Base-by-base conservation (phyloP, 1,140 invertebrate species). In the Leguminivora glycinivorella region DNA sequence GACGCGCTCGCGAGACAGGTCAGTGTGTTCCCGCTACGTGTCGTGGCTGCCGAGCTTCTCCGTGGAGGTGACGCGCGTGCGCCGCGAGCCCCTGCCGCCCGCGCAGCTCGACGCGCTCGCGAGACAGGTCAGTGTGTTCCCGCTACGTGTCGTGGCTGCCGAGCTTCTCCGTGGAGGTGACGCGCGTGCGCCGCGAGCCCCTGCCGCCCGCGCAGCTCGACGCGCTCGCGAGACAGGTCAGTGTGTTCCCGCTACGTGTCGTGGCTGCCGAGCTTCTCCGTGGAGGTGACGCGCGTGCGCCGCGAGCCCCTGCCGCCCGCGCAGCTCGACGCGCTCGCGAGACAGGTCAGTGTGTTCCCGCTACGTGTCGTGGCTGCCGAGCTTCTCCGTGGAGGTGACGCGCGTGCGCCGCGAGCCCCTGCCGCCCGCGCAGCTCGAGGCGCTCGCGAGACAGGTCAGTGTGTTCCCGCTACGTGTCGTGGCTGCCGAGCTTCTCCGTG, bases 91-190 rank as follows among this genome's bases (percentile, higher is more conserved):
- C n/a, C n/a, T n/a, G n/a, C n/a, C n/a, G n/a, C n/a, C n/a, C n/a
- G n/a, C n/a, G n/a, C n/a, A n/a, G n/a, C n/a, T n/a, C n/a, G n/a
- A n/a, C n/a, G n/a, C n/a, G n/a, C n/a, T n/a, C n/a, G n/a, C n/a
- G n/a, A n/a, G n/a, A n/a, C n/a, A n/a, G n/a, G n/a, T n/a, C n/a
- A n/a, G n/a, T n/a, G n/a, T n/a, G 95, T 2, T 97, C 96, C 17
- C 93, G 96, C 72, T 97, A 97, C 89, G 95, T 97, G 6, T 96
- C 96, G 47, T 98, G 96, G 96, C 89, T 97, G 80, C 96, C 97
- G 0, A 97, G 96, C 90, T 97, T 98, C 85, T 97, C 96, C 2
- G 96, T 97, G 67, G 96, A 97, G 93, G 96, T 97, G 69, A 96
- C 95, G 22, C 96, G 96, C 72, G 93, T 93, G 72, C 92, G 95